Conservation (phyloP, 2,113 vertebrate genomes). For the Caloenas nicobarica region DNA sequence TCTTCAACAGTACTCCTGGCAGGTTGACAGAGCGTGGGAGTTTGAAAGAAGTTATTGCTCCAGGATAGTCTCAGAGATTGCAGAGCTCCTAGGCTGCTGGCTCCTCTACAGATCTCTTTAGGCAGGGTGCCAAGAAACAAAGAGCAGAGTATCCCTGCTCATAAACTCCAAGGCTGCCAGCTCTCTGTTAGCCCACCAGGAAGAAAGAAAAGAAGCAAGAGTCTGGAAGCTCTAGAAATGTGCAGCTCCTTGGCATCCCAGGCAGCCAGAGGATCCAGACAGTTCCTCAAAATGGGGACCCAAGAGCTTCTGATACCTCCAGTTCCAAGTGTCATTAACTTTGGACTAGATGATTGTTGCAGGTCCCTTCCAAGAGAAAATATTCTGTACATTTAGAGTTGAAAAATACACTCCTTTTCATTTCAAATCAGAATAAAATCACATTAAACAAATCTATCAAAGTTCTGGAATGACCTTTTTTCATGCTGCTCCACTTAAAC, state of each 20-base stretch:
- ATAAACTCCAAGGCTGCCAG: constrained; percentile 28
- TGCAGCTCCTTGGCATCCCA: not conserved
- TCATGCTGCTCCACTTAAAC: not conserved
- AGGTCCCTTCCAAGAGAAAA: not conserved
- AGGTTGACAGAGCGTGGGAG: constrained; percentile 61
- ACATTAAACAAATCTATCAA: not conserved
- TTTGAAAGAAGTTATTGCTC: constrained; percentile 52
- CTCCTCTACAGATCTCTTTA: constrained; percentile 56
- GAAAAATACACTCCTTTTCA: not conserved
- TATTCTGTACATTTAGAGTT: not conserved
- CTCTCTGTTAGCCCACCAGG: constrained; percentile 7
- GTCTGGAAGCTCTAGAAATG: constrained; percentile 14
- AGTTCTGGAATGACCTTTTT: not conserved
- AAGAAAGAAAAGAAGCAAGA: not conserved
- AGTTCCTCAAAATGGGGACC: not conserved
- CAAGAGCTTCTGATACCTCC: not conserved
- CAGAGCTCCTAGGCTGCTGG: constrained; percentile 39
- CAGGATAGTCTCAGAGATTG: constrained; percentile 43
- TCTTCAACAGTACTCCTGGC: constrained; percentile 47
- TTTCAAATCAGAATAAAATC: not conserved
- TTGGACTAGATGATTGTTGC: not conserved
- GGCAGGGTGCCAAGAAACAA: constrained; percentile 58
- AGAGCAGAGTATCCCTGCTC: not conserved
- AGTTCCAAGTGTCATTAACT: not conserved
- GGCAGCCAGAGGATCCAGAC: not conserved